Evolutionary conservation across 2,113 vertebrate species (phyloP).

Genomic region (Lepisosteus osseus): DNA sequence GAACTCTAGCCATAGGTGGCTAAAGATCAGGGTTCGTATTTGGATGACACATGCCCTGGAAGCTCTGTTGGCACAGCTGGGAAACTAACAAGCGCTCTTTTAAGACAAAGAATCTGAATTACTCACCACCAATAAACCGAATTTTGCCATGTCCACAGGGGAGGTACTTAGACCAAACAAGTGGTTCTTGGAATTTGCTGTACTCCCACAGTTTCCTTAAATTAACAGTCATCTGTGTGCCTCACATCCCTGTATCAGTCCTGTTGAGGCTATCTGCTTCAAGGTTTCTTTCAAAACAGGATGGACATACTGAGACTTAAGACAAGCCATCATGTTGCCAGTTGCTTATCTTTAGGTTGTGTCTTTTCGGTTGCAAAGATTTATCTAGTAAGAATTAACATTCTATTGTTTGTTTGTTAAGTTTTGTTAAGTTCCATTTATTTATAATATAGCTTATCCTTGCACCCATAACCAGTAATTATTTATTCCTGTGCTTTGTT

Average conservation of each 20-base stretch:
- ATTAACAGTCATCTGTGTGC: conserved; percentile 7
- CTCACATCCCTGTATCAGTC: conserved; percentile 21
- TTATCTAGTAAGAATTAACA: no score
- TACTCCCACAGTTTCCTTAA: conserved; percentile 20
- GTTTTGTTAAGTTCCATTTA: no score
- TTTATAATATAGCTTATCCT: no score
- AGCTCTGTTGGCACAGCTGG: conserved; percentile 27
- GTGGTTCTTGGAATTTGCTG: conserved; percentile 10
- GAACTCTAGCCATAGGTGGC: conserved; percentile 16
- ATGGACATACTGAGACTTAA: not conserved
- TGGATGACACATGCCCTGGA: conserved; percentile 20
- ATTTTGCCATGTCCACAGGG: conserved; percentile 14
- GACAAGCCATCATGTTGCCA: not conserved
- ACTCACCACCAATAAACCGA: not conserved
- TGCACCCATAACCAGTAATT: no score
- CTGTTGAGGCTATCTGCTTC: conserved; percentile 18
- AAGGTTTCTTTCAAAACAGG: conserved; percentile 1
- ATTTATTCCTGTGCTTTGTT: no score
- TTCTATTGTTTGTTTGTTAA: no score
- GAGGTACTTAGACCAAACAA: conserved; percentile 21
- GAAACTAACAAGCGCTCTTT: conserved; percentile 20
- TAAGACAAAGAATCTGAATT: conserved; percentile 10
- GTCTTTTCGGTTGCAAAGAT: no score
- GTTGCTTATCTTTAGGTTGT: no score
- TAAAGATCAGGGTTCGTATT: conserved; percentile 12